Evolutionary conservation across 2,888 invertebrate species (phyloP).

Genomic region (Synergus gifuensis): DNA sequence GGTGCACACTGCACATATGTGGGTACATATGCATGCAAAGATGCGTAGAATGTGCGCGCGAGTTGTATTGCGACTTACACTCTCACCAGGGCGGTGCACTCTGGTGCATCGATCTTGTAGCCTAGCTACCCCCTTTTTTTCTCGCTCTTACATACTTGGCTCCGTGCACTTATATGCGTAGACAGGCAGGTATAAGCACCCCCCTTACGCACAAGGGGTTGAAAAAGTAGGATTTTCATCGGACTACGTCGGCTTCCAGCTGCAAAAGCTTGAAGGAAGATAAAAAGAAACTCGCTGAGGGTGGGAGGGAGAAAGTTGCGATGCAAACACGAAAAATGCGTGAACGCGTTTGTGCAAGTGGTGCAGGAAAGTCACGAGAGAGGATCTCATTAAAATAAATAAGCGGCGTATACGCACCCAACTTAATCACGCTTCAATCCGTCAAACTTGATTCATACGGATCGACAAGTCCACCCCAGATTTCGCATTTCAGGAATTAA

Average conservation of each 20-base stretch:
- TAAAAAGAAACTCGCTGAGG: constrained; percentile 46
- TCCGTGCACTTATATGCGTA: constrained; percentile 69
- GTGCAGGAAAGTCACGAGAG: constrained; percentile 60
- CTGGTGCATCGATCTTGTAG: constrained; percentile 76
- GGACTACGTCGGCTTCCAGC: constrained; percentile 52
- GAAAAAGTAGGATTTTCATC: constrained; percentile 67
- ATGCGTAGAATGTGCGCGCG: constrained; percentile 72
- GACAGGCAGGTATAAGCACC: constrained; percentile 67
- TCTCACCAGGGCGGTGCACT: constrained; percentile 75
- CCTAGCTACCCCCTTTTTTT: constrained; percentile 66
- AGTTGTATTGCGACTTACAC: constrained; percentile 59
- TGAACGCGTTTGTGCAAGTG: constrained; percentile 56
- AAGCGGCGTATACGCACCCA: constrained; percentile 61
- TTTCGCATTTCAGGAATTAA: constrained; percentile 11
- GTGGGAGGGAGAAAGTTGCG: constrained; percentile 51
- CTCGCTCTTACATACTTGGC: constrained; percentile 63
- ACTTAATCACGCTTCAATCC: constrained; percentile 52
- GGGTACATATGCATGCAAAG: constrained; percentile 68
- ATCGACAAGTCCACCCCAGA: constrained; percentile 11
- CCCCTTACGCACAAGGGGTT: constrained; percentile 63
- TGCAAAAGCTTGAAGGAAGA: constrained; percentile 33
- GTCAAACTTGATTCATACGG: constrained; percentile 34
- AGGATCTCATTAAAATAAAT: constrained; percentile 74
- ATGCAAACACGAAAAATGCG: constrained; percentile 61
- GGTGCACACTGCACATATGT: constrained; percentile 60